phyloP scores from a whole-genome alignment of 2,888 invertebrate species.

The Drosophila kambysellisi region DNA sequence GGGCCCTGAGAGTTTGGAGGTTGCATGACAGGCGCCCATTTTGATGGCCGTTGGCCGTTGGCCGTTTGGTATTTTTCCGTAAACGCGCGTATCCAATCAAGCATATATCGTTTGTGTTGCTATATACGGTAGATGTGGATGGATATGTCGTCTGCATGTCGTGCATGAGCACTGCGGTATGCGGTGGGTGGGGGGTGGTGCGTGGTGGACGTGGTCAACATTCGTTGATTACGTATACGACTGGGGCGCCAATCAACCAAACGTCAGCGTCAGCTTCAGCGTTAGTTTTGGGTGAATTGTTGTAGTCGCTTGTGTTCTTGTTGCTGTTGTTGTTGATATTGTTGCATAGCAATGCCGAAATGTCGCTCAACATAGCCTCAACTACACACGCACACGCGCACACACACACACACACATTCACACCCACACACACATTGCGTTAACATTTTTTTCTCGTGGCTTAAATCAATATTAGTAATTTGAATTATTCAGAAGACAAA shows the following conservation, averaged over 20 bases:
- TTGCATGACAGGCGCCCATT: slow-evolving; percentile 76
- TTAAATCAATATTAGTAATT: slow-evolving; percentile 85
- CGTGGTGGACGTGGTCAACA: slow-evolving; percentile 80
- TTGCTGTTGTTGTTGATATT: slow-evolving; percentile 47
- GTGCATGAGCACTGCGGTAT: slow-evolving; percentile 31
- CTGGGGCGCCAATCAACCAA: slow-evolving; percentile 79
- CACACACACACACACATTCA: slow-evolving; percentile 6
- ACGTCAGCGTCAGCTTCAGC: slow-evolving; percentile 69
- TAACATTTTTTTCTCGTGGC: slow-evolving; percentile 72
- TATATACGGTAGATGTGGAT: slow-evolving; percentile 19
- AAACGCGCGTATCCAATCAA: slow-evolving; percentile 80
- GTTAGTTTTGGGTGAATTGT: slow-evolving; percentile 37
- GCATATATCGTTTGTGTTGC: slow-evolving; percentile 68
- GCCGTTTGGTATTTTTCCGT: slow-evolving; percentile 69
- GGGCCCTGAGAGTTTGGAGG: slow-evolving; percentile 46
- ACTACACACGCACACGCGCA: slow-evolving; percentile 9
- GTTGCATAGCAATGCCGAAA: slow-evolving; percentile 68
- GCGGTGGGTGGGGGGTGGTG: slow-evolving; percentile 66
- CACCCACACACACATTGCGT: slow-evolving; percentile 57
- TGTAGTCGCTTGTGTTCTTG: slow-evolving; percentile 42
- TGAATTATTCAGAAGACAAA: slow-evolving; percentile 85
- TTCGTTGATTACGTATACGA: slow-evolving; percentile 83
- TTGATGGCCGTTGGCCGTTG: slow-evolving; percentile 64
- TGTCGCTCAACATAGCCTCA: slow-evolving; percentile 52
- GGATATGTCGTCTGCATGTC: slow-evolving; percentile 20